Evolutionary conservation across 2,888 invertebrate genomes (phyloP).

Genomic region (Trachelus tabidus): DNA sequence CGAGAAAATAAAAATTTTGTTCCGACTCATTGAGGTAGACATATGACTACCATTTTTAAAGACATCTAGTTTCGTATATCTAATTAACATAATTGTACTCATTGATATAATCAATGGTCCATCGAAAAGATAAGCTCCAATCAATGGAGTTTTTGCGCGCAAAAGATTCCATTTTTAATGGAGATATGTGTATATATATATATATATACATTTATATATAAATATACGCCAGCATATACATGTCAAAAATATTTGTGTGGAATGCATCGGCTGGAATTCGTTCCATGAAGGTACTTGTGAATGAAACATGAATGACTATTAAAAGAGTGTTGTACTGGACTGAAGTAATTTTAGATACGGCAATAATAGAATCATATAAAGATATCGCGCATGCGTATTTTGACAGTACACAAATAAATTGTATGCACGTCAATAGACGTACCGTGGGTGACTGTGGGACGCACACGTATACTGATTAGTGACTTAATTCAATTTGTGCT

Average conservation of each 20-base stretch:
- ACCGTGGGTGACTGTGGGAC: not conserved
- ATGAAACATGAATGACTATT: not conserved
- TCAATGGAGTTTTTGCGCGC: not conserved
- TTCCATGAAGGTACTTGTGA: not conserved
- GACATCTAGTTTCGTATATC: not conserved
- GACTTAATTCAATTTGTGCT: not conserved
- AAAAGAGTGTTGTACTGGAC: not conserved
- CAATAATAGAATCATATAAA: not conserved
- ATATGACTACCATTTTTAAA: not conserved
- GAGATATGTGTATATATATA: no score
- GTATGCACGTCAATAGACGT: not conserved
- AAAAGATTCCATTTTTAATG: not conserved
- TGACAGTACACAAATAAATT: not conserved
- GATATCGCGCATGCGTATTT: not conserved
- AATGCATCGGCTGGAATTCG: constrained; percentile 30
- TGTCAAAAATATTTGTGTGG: constrained; percentile 36
- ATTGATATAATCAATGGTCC: not conserved
- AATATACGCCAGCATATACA: constrained; percentile 6
- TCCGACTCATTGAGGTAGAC: not conserved
- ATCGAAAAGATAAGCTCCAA: not conserved
- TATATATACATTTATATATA: constrained; percentile 21
- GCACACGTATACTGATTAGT: not conserved
- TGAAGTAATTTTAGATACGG: not conserved
- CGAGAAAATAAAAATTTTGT: not conserved
- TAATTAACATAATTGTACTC: not conserved